Evolutionary conservation across 1,140 invertebrate species (phyloP).

Genomic region (Dinoponera quadriceps): DNA sequence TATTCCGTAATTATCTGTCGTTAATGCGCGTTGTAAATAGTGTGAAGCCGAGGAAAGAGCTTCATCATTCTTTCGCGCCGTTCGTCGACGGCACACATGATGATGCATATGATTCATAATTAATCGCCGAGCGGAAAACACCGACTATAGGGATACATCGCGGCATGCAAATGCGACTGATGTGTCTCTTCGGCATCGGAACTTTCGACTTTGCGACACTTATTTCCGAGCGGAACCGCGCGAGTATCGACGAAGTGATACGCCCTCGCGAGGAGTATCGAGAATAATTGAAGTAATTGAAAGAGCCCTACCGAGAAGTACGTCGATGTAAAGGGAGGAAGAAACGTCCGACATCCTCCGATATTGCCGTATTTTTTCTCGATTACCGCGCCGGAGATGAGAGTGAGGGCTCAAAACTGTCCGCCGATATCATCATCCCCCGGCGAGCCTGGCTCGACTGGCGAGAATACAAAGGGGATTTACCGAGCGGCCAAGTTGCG

Average conservation of each 20-base stretch:
- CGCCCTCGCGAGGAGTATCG: not conserved
- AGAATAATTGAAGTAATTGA: slow-evolving; percentile 14
- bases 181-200: not conserved
- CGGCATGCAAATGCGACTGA: too few relatives aligned
- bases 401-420: slow-evolving; percentile 40
- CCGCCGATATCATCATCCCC: slow-evolving; percentile 44
- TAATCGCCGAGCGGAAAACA: slow-evolving; percentile 8
- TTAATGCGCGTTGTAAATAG: slow-evolving; percentile 21
- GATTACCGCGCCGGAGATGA: slow-evolving; percentile 21
- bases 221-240: not conserved
- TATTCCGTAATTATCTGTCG: slow-evolving; percentile 30
- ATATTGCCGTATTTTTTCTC: not conserved
- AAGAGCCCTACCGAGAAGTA: not conserved
- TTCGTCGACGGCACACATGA: not conserved
- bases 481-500: slow-evolving; percentile 56
- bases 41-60: not conserved
- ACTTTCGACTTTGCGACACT: not conserved
- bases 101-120: slow-evolving; percentile 13
- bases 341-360: not conserved
- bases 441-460: slow-evolving; percentile 2
- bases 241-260: not conserved
- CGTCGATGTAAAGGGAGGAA: not conserved
- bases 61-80: slow-evolving; percentile 8
- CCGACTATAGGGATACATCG: not conserved
- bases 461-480: slow-evolving; percentile 61